These are phyloP conservation scores for Muscina levida DNA, from an alignment of 2,888 invertebrate species.

Conservation along the genomic window DNA sequence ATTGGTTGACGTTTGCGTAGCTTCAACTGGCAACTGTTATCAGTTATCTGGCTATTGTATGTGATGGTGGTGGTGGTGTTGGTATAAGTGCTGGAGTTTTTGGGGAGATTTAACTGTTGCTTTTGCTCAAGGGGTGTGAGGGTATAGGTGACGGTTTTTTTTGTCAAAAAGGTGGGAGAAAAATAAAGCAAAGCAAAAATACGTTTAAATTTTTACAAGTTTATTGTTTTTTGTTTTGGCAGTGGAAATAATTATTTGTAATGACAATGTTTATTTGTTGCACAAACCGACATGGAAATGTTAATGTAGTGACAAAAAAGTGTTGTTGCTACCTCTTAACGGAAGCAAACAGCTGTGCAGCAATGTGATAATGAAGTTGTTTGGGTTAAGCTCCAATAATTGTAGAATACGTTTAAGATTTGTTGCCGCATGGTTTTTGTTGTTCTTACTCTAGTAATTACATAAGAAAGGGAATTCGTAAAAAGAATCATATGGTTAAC, in stretches of 20 bases:
- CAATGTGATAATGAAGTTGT: not conserved
- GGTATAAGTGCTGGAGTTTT: not conserved
- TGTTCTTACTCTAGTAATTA: constrained; percentile 10
- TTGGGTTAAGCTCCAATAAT: constrained; percentile 10
- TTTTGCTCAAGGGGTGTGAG: not conserved
- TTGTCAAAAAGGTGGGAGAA: not conserved
- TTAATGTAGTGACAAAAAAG: constrained; percentile 21
- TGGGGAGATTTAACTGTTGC: not conserved
- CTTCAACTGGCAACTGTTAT: not conserved
- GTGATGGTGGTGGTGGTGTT: not conserved
- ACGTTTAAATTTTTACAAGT: not conserved
- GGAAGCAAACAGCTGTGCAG: not conserved
- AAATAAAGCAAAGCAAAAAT: not conserved
- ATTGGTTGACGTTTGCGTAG: not conserved
- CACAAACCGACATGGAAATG: not conserved
- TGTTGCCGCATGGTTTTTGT: not conserved
- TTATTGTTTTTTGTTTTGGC: not conserved
- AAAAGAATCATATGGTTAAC: too few species aligned
- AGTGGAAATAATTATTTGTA: constrained; percentile 9
- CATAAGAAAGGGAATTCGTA: too few species aligned
- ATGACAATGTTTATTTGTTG: not conserved
- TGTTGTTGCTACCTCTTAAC: constrained; percentile 2
- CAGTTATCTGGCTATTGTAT: not conserved
- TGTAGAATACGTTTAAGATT: not conserved
- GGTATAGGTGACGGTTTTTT: not conserved